Evolutionary conservation across 2,888 invertebrate genomes (phyloP).

Genomic region (Formica aserva): DNA sequence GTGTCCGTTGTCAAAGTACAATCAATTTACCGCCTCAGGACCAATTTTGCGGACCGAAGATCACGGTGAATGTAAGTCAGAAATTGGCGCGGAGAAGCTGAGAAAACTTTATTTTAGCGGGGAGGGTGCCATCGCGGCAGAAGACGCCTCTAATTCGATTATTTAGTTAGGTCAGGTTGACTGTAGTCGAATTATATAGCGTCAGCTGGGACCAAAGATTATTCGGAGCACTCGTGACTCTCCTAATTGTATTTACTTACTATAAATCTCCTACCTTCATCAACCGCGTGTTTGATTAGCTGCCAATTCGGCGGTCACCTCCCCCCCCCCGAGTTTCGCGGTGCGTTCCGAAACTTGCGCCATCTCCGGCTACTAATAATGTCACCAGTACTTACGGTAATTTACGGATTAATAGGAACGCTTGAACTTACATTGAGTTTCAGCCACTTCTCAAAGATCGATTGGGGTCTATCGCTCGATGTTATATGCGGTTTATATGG

Average conservation of each 20-base stretch:
- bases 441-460: background rate
- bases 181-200: slow-evolving; percentile 72
- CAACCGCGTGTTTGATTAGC: slow-evolving; percentile 48
- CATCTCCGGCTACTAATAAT: background rate
- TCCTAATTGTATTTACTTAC: slow-evolving; percentile 79
- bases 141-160: slow-evolving; percentile 77
- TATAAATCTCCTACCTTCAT: slow-evolving; percentile 76
- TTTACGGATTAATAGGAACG: slow-evolving; percentile 36
- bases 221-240: slow-evolving; percentile 76
- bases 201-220: slow-evolving; percentile 74
- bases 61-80: slow-evolving; percentile 33
- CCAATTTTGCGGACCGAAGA: slow-evolving; percentile 20
- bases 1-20: slow-evolving; percentile 30
- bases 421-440: slow-evolving; percentile 15
- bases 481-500: background rate
- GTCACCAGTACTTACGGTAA: slow-evolving; percentile 2
- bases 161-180: slow-evolving; percentile 78
- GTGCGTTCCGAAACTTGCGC: slow-evolving; percentile 10
- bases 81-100: slow-evolving; percentile 51
- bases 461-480: background rate
- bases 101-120: slow-evolving; percentile 39
- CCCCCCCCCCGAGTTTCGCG: background rate
- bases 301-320: slow-evolving; percentile 31
- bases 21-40: slow-evolving; percentile 33
- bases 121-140: slow-evolving; percentile 32